Evolutionary conservation across 1,140 invertebrate genomes (phyloP), one percentile per base, ranked within the genome.

Genomic region (Drusus annulatus): DNA sequence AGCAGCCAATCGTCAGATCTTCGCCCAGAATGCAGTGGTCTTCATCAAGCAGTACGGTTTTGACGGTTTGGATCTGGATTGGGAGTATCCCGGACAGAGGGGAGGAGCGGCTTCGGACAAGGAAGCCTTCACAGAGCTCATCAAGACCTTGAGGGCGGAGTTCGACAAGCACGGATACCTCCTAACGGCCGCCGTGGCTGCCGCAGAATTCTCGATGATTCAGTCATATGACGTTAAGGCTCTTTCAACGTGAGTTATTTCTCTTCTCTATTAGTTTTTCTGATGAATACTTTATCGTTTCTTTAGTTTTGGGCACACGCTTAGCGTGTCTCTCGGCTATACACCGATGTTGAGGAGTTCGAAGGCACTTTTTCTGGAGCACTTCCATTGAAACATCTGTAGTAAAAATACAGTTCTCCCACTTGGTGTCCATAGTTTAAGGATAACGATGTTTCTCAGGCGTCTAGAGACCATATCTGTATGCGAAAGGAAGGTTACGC

Each of bases 31-130:
- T 76, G 90, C 91, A 0, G 87, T 94, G 0, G 79, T 86, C 0
- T 93, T 94, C 81, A 58, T 94, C 0, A 85, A 88, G 77, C 91
- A 90, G 16, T 91, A 95, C 84, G 88, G 90, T 10, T 96, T 97
- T 79, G 94, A 96, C 86, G 95, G 95, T 0, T 88, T 97, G 0
- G 95, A 96, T 85, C 25, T 96, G 15, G 95, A 96, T 85, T 96
- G 95, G 95, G 95, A 96, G 80, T 96, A 95, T 84, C 95, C 94
- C 0, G 91, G 88, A 17, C 91, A 93, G 82, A 86, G 94, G 60
- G 94, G 94, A 58, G 92, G 93, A 5, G 87, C 89, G 6, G 73
- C 91, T 1, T 85, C 86, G 6, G 87, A 91, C 84, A 85, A 87
- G 2, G 81, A 85, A 50, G 88, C 92, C 85, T 91, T 89, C 85